A percentile compares a stretch with the other conserved stretches of the same genome.
Conservation (phyloP, 2,797 vertebrate species). For the Intellagama lesueurii region DNA sequence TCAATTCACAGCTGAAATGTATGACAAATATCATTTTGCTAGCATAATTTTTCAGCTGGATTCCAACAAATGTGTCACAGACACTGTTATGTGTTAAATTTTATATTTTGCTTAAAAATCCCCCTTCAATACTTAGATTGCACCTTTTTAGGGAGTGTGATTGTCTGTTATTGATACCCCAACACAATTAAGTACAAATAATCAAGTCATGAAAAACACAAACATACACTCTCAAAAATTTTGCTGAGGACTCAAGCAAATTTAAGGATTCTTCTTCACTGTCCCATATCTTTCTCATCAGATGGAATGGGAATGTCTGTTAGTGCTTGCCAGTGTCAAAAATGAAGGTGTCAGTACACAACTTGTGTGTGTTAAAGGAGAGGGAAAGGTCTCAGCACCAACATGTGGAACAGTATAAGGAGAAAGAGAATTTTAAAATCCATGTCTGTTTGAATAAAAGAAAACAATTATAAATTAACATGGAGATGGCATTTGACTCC, state of each 20-base stretch:
- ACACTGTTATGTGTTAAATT: too few relatives aligned
- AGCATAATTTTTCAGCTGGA: too few relatives aligned
- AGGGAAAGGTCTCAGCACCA: not conserved
- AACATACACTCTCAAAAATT: slow-evolving; percentile 17
- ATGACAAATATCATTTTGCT: too few relatives aligned
- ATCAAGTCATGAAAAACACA: slow-evolving; percentile 55
- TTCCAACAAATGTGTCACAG: too few relatives aligned
- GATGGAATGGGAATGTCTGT: slow-evolving; percentile 25
- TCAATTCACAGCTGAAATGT: too few relatives aligned
- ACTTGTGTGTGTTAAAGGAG: slow-evolving; percentile 26
- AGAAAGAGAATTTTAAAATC: too few relatives aligned
- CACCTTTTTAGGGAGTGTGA: not conserved
- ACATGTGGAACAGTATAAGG: not conserved
- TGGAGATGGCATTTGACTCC: too few relatives aligned
- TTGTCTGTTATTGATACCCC: not conserved
- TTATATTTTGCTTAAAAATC: too few relatives aligned
- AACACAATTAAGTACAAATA: slow-evolving; percentile 70
- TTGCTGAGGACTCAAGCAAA: slow-evolving; percentile 62
- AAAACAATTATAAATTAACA: too few relatives aligned
- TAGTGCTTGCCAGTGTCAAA: slow-evolving; percentile 41
- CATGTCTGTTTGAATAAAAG: too few relatives aligned
- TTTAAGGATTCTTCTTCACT: slow-evolving; percentile 36
- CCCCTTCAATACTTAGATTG: too few relatives aligned
- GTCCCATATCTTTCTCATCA: not conserved
- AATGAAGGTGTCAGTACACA: slow-evolving; percentile 36